Evolutionary conservation across 2,113 vertebrate genomes (phyloP), one percentile per base, ranked within the genome.

Genomic region (Euleptes europaea): DNA sequence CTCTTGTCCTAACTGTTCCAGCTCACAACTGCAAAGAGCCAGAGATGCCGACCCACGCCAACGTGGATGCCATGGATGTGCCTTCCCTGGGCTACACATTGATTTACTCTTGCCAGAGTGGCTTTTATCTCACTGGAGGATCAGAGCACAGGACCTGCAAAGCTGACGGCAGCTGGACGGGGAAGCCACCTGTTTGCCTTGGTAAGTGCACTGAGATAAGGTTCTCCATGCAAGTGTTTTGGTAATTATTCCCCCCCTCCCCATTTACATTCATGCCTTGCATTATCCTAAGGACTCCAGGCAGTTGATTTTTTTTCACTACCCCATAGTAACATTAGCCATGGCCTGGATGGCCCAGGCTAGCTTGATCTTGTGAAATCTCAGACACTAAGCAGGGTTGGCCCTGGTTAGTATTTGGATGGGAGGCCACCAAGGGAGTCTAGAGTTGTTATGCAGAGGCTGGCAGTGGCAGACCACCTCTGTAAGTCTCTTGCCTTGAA

Each of bases 131-230:
- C 93, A 97, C 97, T 0, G 98, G 97, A 3, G 99, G 99, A 69
- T 99, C 99, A 0, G 99, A 99, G 91, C 99, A 99, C 91, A 97
- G 98, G 40, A 99, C 99, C 87, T 99, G 99, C 95, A 97, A 97
- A 87, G 96, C 98, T 0, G 99, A 99, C 0, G 98, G 98, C 91
- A 99, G 98, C 96, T 99, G 99, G 99, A 98, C 99, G 0, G 99
- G 98, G 42, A 99, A 99, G n/a, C 97, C 97, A 0, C 98, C 99
- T 1, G 88, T 98, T 40, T 99, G 99, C 96, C 95, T 98, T 81
- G 97, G 99, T 99, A 96, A 94, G 87, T 77, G 67, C 65, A 17
- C 38, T 0, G 54, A 21, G 66, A 47, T 31, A 1, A 2, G 9
- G 1, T 60, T 14, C 11, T 2, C 35, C 35, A 7, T 70, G 15